Percentiles rank a stretch among this genome's conserved stretches.
Evolutionary conservation across 2,888 invertebrate species (phyloP).

Genomic region (Plagiodera versicolora): DNA sequence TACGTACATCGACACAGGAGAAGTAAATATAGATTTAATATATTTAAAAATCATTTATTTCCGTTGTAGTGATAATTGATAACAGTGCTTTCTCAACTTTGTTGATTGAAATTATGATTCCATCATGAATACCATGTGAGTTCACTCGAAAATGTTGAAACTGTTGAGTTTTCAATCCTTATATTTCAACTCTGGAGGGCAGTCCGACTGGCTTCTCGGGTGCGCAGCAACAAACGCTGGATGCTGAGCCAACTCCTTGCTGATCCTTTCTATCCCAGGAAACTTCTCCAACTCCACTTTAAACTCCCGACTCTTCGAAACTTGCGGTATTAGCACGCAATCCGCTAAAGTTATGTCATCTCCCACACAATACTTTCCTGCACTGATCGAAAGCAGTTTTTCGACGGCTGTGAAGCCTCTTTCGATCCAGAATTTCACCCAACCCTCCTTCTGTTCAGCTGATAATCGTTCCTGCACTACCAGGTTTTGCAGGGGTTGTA

Average conservation of each 20-base stretch:
- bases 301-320: conserved; percentile 91
- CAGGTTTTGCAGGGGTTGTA: conserved; percentile 94
- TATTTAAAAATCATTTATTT: too few relatives aligned
- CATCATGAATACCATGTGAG: too few relatives aligned
- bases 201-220: conserved; percentile 90
- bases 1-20: too few relatives aligned
- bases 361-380: conserved; percentile 85
- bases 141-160: too few relatives aligned
- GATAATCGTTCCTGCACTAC: conserved; percentile 83
- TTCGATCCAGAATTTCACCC: conserved; percentile 91
- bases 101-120: too few relatives aligned
- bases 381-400: conserved; percentile 76
- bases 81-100: too few relatives aligned
- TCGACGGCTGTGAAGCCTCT: conserved; percentile 89
- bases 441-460: conserved; percentile 85
- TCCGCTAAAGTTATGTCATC: conserved; percentile 93
- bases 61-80: too few relatives aligned
- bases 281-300: conserved; percentile 89
- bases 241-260: conserved; percentile 80
- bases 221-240: conserved; percentile 90
- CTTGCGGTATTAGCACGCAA: conserved; percentile 92
- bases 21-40: too few relatives aligned
- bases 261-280: conserved; percentile 85
- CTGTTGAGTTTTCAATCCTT: too few relatives aligned
- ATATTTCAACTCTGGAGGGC: conserved; percentile 59